These are phyloP conservation scores for Lysandra bellargus DNA, from an alignment of 2,888 invertebrate species.

Conservation along the genomic window DNA sequence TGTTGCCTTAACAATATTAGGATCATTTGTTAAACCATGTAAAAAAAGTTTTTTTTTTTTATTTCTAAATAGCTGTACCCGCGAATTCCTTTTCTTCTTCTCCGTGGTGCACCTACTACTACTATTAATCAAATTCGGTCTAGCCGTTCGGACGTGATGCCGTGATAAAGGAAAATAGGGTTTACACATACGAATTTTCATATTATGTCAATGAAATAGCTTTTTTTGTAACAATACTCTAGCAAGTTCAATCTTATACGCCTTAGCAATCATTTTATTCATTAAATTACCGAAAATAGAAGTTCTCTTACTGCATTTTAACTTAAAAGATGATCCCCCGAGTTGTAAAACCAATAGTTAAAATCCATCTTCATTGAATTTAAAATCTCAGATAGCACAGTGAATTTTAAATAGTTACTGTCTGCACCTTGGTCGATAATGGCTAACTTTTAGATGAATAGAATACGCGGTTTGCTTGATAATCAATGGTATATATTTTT, in stretches of 20 bases:
- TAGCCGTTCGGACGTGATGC: too few species aligned
- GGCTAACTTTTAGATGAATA: background rate
- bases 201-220: too few species aligned
- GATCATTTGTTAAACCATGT: slow-evolving; percentile 30
- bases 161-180: too few species aligned
- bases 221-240: too few species aligned
- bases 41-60: background rate
- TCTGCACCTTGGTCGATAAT: background rate
- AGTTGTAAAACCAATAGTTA: background rate
- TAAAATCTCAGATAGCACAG: background rate
- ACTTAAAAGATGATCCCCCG: background rate
- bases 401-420: slow-evolving; percentile 7
- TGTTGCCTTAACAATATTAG: slow-evolving; percentile 41
- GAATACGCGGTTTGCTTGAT: background rate
- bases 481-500: background rate
- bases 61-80: background rate
- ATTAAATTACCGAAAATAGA: background rate
- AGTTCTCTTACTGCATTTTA: background rate
- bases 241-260: too few species aligned
- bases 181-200: too few species aligned
- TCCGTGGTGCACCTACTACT: too few species aligned
- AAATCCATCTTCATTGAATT: slow-evolving; percentile 11
- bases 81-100: too few species aligned
- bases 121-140: too few species aligned
- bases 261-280: background rate